Evolutionary conservation across 2,888 invertebrate species (phyloP).

Genomic region (Hybos culiciformis): DNA sequence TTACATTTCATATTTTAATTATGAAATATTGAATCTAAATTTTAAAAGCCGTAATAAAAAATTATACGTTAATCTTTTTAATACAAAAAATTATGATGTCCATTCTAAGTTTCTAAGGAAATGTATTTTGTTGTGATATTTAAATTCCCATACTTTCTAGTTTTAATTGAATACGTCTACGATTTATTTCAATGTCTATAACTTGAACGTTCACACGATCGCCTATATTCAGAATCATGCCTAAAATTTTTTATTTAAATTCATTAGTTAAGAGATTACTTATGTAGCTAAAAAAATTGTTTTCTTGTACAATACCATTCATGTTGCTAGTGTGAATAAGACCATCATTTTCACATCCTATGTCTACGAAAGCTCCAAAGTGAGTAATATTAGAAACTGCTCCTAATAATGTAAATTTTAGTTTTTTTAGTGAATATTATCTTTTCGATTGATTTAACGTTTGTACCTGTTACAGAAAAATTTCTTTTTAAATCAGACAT

Average conservation of each 20-base stretch:
- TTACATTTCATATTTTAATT: too few relatives aligned
- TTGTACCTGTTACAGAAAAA: conserved; percentile 46
- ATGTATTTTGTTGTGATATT: too few relatives aligned
- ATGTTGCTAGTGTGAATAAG: conserved; percentile 53
- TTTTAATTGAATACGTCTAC: conserved; percentile 43
- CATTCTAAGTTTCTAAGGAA: too few relatives aligned
- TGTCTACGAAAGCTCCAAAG: conserved; percentile 86
- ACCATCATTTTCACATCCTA: conserved; percentile 59
- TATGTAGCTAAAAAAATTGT: too few relatives aligned
- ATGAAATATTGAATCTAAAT: too few relatives aligned
- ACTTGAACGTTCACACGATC: conserved; percentile 56
- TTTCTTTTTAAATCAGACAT: conserved; percentile 51
- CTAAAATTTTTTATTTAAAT: too few relatives aligned
- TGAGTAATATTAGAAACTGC: conserved; percentile 72
- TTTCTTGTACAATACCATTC: too few relatives aligned
- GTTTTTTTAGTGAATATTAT: background rate
- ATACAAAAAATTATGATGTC: too few relatives aligned
- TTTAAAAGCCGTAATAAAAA: too few relatives aligned
- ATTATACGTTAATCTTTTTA: too few relatives aligned
- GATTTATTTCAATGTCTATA: conserved; percentile 41
- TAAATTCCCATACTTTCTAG: conserved; percentile 27
- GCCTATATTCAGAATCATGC: conserved; percentile 46
- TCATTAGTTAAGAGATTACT: too few relatives aligned
- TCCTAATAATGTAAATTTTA: conserved; percentile 40
- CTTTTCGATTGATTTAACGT: background rate